phyloP scores from a whole-genome alignment of 1,140 invertebrate genomes.

The Drosophila guanche region DNA sequence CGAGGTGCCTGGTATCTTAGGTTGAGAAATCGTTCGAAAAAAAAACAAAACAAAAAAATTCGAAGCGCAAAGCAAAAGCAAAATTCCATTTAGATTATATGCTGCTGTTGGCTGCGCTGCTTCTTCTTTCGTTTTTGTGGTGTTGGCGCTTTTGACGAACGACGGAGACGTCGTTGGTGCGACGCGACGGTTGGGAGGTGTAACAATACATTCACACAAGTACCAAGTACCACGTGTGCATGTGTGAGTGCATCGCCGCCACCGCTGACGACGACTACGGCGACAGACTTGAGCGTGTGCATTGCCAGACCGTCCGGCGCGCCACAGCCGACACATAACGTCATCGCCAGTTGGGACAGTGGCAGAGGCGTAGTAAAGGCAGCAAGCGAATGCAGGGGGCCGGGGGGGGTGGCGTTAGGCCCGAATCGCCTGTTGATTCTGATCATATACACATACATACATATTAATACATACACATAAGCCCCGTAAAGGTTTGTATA shows the following conservation, averaged over 20 bases:
- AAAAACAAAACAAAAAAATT: slow-evolving; percentile 51
- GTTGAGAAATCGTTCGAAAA: slow-evolving; percentile 69
- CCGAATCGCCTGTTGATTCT: too few relatives aligned
- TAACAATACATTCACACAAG: slow-evolving; percentile 59
- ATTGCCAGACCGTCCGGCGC: slow-evolving; percentile 74
- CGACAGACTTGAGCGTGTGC: slow-evolving; percentile 16
- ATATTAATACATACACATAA: too few relatives aligned
- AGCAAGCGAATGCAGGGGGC: slow-evolving; percentile 13
- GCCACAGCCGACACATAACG: slow-evolving; percentile 60
- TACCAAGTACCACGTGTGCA: slow-evolving; percentile 18
- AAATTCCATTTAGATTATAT: slow-evolving; percentile 76
- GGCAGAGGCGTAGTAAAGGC: slow-evolving; percentile 4
- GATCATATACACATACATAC: too few relatives aligned
- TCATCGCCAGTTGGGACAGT: slow-evolving; percentile 53
- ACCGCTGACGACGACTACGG: too few relatives aligned
- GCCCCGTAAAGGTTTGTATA: too few relatives aligned
- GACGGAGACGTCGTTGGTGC: slow-evolving; percentile 13
- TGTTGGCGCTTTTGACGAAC: slow-evolving; percentile 68
- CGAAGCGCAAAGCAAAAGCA: slow-evolving; percentile 57
- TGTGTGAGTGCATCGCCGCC: slow-evolving; percentile 14
- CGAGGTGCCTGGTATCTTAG: slow-evolving; percentile 42
- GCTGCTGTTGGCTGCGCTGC: slow-evolving; percentile 25
- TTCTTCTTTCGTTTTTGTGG: slow-evolving; percentile 27
- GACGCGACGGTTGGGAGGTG: slow-evolving; percentile 67
- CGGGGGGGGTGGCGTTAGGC: too few relatives aligned